phyloP scores from a whole-genome alignment of 2,113 vertebrate species.

The Hirundichthys speculiger region DNA sequence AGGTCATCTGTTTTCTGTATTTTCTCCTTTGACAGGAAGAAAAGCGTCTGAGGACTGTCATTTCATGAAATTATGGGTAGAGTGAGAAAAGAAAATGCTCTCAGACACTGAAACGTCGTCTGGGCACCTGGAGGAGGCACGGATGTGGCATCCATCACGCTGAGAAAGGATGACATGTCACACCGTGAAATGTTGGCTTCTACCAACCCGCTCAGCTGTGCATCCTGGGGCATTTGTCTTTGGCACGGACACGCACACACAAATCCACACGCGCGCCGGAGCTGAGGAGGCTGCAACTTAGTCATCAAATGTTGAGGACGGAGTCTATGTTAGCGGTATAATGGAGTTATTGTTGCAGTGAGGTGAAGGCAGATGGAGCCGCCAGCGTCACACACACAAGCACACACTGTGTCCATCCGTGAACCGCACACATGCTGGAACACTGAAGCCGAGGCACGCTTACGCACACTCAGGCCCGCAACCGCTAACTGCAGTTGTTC shows the following conservation, averaged over 20 bases:
- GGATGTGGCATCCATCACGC: constrained; percentile 49
- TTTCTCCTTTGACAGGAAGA: constrained; percentile 37
- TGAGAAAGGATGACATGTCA: constrained; percentile 49
- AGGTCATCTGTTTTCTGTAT: constrained; percentile 57
- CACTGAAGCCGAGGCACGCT: constrained; percentile 3
- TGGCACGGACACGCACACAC: constrained; percentile 33
- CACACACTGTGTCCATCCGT: constrained; percentile 27
- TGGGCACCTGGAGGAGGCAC: constrained; percentile 51
- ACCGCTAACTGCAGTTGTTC: too few relatives aligned
- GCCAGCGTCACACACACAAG: constrained; percentile 23
- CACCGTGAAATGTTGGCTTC: constrained; percentile 47
- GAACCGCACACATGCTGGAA: constrained; percentile 1
- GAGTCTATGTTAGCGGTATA: constrained; percentile 60
- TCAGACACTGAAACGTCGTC: constrained; percentile 20
- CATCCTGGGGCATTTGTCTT: constrained; percentile 42
- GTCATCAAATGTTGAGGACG: constrained; percentile 54
- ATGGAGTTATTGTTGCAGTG: constrained; percentile 69
- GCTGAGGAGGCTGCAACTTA: constrained; percentile 40
- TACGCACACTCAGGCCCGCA: background rate
- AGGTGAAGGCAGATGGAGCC: constrained; percentile 63
- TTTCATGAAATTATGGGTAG: constrained; percentile 55
- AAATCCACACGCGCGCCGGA: constrained; percentile 2
- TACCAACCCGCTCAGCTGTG: constrained; percentile 50
- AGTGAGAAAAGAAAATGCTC: constrained; percentile 34
- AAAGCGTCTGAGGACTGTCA: constrained; percentile 43